Evolutionary conservation across 2,797 vertebrate species (phyloP), one percentile per base, ranked within the genome.

Genomic region (Enteromius argenteus): DNA sequence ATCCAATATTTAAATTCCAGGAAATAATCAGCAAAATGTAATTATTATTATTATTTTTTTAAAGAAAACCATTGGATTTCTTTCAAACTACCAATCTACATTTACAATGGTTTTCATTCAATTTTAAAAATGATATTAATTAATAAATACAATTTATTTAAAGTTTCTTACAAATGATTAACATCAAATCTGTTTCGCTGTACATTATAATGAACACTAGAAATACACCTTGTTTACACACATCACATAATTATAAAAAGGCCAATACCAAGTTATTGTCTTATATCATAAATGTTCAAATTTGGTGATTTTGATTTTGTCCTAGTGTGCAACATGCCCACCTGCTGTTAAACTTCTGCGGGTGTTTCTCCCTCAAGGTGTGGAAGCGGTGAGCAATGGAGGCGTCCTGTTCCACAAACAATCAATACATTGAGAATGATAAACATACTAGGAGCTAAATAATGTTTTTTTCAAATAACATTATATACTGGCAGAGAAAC

Each of bases 341-440:
- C 98, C 97, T 97, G 96, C 97, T 99, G 90, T 97, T 99, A 92
- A 99, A 99, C 90, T 96, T 98, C 90, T 97, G 96, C 0, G 98
- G 98, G 88, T 96, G 93, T 88, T 98, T 99, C 92, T 99, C 98
- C 89, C 98, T 93, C 97, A 98, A 97, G 66, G 96, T 91, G 82
- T 99, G 98, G 90, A 99, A 99, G 56, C 96, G 96, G 87, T 98
- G 97, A 90, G 98, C 98, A 51, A 99, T 99, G 17, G 97, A 98
- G 4, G 98, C 98, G 53, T 99, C 97, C 98, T 99, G 91, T 79
- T 68, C 15, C 13, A 76, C 5, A 83, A 56, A 84, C 15, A 71
- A 60, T 17, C 19, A 79, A 73, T 35, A 80, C 11, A 81, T 84
- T 90, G 27, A 73, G 8, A 62, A 35, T n/a, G 17, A 66, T 37